Percentiles rank a stretch among this genome's conserved stretches.
phyloP scores from a whole-genome alignment of 2,113 vertebrate species.

The Acrocephalus arundinaceus region DNA sequence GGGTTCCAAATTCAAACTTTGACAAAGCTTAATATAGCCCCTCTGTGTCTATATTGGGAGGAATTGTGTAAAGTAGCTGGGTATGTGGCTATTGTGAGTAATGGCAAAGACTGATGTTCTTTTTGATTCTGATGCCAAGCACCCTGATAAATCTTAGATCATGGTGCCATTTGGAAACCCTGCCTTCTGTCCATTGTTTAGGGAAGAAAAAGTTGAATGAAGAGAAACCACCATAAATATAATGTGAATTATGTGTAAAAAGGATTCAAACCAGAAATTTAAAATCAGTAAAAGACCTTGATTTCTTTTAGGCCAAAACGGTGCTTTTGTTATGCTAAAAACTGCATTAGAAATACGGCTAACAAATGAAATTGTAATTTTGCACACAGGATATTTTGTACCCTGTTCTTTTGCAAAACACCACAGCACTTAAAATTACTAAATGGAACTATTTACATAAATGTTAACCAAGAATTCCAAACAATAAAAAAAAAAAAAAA shows the following conservation, averaged over 20 bases:
- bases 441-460: background rate
- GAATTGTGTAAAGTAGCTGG: background rate
- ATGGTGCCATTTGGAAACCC: background rate
- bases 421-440: background rate
- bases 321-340: background rate
- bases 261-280: background rate
- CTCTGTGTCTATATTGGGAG: background rate
- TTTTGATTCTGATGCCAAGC: conserved; percentile 10
- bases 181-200: background rate
- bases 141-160: background rate
- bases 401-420: background rate
- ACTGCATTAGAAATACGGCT: background rate
- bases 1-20: background rate
- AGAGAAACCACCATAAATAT: background rate
- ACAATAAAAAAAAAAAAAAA: background rate
- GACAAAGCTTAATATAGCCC: conserved; percentile 3
- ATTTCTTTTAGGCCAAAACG: background rate
- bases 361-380: background rate
- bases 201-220: background rate
- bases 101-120: conserved; percentile 1
- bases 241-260: background rate
- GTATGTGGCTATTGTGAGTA: background rate
- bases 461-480: background rate
- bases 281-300: background rate
- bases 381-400: background rate